Evolutionary conservation across 2,113 vertebrate species (phyloP), one percentile per base, ranked within the genome.

Genomic region (Sphaerodactylus townsendi): DNA sequence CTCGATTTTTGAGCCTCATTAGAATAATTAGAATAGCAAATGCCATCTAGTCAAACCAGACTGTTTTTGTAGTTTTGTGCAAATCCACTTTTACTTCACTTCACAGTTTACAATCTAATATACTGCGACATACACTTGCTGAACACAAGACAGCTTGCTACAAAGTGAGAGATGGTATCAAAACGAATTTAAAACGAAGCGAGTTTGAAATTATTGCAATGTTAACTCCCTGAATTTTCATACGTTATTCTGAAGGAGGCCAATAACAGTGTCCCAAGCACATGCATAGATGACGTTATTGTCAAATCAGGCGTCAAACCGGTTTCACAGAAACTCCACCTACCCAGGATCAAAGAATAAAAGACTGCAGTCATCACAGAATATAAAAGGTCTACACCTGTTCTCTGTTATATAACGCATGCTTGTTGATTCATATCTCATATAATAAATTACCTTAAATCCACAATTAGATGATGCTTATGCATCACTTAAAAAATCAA

Each of bases 291-390:
- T 90, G 79, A 90, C 81, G 70, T 65, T 62, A 88, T 72, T 87
- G 74, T 88, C 79, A 35, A 91, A 87, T 85, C 84, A 76, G 85
- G 86, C 86, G 62, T 2, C 90, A 71, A n/a, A 91, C 92, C 70
- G 86, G 94, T 93, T 85, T 87, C 90, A 82, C 94, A 90, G 87
- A 92, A 92, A 83, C 72, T 10, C 89, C 83, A 83, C 0, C 10
- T 70, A 83, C 76, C 82, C 65, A 87, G 91, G 91, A 92, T 93
- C 86, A 91, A 92, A 88, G 90, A 76, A 86, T 80, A 91, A 39
- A 91, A 90, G 92, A 79, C 77, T 87, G 88, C 79, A 89, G 82
- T 90, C 90, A 92, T 28, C 88, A 82, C 44, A 35, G 88, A 91
- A 88, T 28, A 92, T 44, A 82, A 82, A 89, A 87, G 90, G 90